Evolutionary conservation across 1,140 invertebrate species (phyloP).

Genomic region (Cylas formicarius): DNA sequence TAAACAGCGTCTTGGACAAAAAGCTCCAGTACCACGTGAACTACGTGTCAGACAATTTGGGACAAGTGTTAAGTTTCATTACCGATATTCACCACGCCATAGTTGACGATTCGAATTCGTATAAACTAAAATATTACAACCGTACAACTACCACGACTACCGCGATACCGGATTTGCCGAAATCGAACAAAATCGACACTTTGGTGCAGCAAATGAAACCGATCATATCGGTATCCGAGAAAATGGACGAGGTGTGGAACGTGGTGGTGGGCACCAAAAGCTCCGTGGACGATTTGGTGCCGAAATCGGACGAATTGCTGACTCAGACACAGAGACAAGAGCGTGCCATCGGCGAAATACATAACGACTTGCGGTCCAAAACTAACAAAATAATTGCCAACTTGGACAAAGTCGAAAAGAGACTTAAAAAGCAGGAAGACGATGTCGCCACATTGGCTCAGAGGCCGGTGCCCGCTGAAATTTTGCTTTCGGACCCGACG

Average conservation of each 20-base stretch:
- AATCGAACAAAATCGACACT: slow-evolving; percentile 67
- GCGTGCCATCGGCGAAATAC: slow-evolving; percentile 78
- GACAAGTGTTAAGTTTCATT: slow-evolving; percentile 66
- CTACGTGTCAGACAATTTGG: slow-evolving; percentile 71
- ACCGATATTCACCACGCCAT: slow-evolving; percentile 73
- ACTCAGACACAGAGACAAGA: slow-evolving; percentile 81
- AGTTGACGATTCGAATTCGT: slow-evolving; percentile 50
- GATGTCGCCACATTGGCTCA: slow-evolving; percentile 66
- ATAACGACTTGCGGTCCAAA: slow-evolving; percentile 71
- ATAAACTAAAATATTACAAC: slow-evolving; percentile 27
- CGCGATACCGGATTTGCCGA: slow-evolving; percentile 45
- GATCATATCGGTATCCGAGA: slow-evolving; percentile 75
- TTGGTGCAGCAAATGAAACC: slow-evolving; percentile 71
- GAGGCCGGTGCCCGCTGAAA: slow-evolving; percentile 61
- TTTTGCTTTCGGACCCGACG: slow-evolving; percentile 60
- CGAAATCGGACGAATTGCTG: slow-evolving; percentile 76
- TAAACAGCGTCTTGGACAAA: slow-evolving; percentile 69
- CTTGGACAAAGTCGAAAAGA: slow-evolving; percentile 74
- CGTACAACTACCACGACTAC: slow-evolving; percentile 45
- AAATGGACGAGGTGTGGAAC: slow-evolving; percentile 86
- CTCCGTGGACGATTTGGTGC: slow-evolving; percentile 73
- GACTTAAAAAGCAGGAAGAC: slow-evolving; percentile 74
- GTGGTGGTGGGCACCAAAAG: slow-evolving; percentile 80
- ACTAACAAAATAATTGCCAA: slow-evolving; percentile 84
- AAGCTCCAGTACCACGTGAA: slow-evolving; percentile 80